Conservation (phyloP, 2,113 vertebrate species). For the Nannospalax galili region DNA sequence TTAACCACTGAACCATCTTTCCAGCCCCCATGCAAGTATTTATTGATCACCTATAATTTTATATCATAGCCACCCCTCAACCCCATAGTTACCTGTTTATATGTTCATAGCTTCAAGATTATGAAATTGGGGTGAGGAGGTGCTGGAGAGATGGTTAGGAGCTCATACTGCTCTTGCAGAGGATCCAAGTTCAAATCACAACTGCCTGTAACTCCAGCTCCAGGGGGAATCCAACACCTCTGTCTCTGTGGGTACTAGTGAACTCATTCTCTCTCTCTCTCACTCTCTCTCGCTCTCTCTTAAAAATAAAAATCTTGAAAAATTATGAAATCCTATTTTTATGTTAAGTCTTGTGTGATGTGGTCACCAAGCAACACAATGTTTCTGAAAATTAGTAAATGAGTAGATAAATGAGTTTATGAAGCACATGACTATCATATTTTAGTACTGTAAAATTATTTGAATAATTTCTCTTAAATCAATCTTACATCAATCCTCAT, state of each 20-base stretch:
- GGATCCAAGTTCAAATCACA: neutral
- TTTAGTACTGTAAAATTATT: neutral
- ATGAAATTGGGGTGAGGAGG: neutral
- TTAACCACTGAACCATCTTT: no score
- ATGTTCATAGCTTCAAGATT: neutral
- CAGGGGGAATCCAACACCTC: neutral
- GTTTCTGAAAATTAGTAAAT: slow-evolving; percentile 39
- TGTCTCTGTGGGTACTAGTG: neutral
- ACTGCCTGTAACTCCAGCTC: neutral
- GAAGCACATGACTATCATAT: neutral
- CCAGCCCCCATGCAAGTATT: no score
- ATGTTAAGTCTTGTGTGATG: neutral
- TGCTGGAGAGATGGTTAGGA: neutral
- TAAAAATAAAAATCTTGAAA: no score
- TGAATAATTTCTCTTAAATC: slow-evolving; percentile 7
- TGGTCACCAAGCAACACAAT: neutral
- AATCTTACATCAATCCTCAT: neutral
- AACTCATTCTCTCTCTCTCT: no score
- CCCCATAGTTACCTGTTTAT: neutral
- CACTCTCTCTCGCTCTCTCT: no score
- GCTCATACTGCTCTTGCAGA: neutral
- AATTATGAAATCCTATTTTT: neutral
- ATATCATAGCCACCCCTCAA: neutral
- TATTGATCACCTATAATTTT: neutral
- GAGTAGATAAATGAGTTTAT: neutral